Base-by-base conservation (phyloP, 2,113 vertebrate genomes). In the Xiphophorus maculatus region DNA sequence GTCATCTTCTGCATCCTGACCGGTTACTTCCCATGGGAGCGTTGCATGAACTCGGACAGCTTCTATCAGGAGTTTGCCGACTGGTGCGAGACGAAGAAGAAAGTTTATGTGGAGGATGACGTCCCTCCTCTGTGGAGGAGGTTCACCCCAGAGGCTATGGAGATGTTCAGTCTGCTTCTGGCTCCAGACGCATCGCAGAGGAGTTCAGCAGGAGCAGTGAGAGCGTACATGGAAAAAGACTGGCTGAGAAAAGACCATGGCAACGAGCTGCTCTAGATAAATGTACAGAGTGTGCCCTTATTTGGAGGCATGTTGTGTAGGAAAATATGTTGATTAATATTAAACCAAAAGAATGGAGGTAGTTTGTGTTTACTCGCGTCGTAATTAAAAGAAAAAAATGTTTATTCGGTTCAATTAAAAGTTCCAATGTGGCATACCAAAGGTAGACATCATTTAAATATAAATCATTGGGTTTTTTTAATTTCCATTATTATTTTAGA, bases 21-120 rank as follows among this genome's bases (percentile, higher is more conserved):
- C 0, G 97, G 97, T 37, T 97, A 96, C 88, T 98, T 98, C 87
- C 97, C 97, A 76, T 98, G 97, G 97, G 97, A 98, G 77, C 88
- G 93, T 87, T 97, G 96, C 70, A 79, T 93, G 73, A 89, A 91
- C 0, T 69, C 91, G 0, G 97, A 98, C 64, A 95, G 96, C 72
- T 98, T 97, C 92, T 98, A 96, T n/a, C 93, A 95, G 86, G 97
- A 98, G 90, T 99, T 97, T 77, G 87, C 96, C 22, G 87, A 92
- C 64, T 99, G 97, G 97, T 87, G 86, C 33, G 72, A 9, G 30
- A 40, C 27, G 35, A 93, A 92, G 73, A 90, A 94, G 64, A 92
- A 89, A 0, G 86, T 93, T 0, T 19, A 67, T 3, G 75, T 71
- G 0, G 92, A 91, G 1, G 80, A 91, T 30, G 92, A 96, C 5